Evolutionary conservation across 2,797 vertebrate genomes (phyloP).

Genomic region (Bovichtus variegatus): DNA sequence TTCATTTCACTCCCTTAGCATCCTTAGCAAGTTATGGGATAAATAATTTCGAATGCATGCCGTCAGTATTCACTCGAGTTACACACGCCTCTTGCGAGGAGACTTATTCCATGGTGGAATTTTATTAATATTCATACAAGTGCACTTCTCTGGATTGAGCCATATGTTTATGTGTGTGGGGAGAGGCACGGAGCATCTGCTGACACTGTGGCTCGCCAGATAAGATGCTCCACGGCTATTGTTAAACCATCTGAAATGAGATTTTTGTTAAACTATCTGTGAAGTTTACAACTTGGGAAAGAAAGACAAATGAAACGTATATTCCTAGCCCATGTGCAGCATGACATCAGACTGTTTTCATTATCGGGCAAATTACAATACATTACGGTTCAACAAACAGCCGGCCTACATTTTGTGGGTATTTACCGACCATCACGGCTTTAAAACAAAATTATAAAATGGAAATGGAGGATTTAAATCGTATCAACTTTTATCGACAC

Average conservation of each 20-base stretch:
- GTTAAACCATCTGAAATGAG: too few relatives aligned
- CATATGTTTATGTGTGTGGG: conserved; percentile 69
- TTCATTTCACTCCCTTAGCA: conserved; percentile 61
- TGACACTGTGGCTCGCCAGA: conserved; percentile 41
- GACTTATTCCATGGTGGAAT: conserved; percentile 47
- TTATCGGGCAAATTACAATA: neutral
- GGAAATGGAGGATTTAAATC: too few relatives aligned
- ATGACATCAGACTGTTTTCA: neutral
- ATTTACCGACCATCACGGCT: too few relatives aligned
- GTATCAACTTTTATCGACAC: too few relatives aligned
- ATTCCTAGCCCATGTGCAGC: neutral
- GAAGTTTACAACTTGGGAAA: conserved; percentile 29
- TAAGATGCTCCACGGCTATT: conserved; percentile 36
- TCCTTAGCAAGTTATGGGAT: conserved; percentile 45
- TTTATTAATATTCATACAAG: conserved; percentile 75
- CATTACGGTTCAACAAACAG: neutral
- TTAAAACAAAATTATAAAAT: too few relatives aligned
- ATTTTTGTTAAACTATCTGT: conserved; percentile 32
- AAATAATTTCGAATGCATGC: conserved; percentile 64
- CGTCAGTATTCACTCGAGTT: conserved; percentile 65
- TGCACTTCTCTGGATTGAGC: conserved; percentile 54
- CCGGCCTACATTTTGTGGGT: neutral
- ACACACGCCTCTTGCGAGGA: conserved; percentile 56
- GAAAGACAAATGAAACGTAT: neutral
- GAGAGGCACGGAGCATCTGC: conserved; percentile 54